Base-by-base conservation (phyloP, 2,888 invertebrate genomes). In the Meghimatium bilineatum region DNA sequence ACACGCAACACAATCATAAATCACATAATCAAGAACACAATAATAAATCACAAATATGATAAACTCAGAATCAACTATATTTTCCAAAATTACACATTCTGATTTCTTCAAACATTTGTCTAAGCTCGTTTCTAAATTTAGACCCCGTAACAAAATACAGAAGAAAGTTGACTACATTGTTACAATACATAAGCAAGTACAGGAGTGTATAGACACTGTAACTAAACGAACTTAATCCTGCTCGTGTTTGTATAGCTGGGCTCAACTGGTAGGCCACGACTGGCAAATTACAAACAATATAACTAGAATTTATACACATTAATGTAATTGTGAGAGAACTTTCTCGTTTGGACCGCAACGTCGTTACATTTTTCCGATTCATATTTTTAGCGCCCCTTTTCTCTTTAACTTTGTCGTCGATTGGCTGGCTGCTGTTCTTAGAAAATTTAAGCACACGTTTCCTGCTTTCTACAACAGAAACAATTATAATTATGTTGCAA, bases 161-260 rank as follows among this genome's bases (percentile, higher is more conserved):
- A 17, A 78, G 20, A 52, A 78, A 78, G n/a, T 78, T 78, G 29
- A 78, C 44, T 14, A 63, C 66, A 29, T 66, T 78, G n/a, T 78
- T 78, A 23, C 36, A 63, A 38, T 66, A 66, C 36, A 66, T 66
- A 0, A 78, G 20, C 1, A 78, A n/a, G n/a, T 60, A 49, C 20
- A 78, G 78, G 1, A 78, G 36, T 6, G 12, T 66, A 32, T 26
- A 38, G 10, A 78, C 38, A n/a, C 29, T 66, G n/a, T 78, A 36
- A 29, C 38, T 32, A 1, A 17, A 8, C 1, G 36, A 14, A n/a
- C 38, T 63, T 38, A 78, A 1, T 0, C 66, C 66, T 32, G 0
- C 20, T 8, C 26, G n/a, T 1, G 38, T 20, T 26, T 66, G 36
- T 2, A 34, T 20, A 32, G 66, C 8, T 29, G 63, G 78, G 3